Base-by-base conservation (phyloP, 2,888 invertebrate species). In the Drosophila neoperkinsi region DNA sequence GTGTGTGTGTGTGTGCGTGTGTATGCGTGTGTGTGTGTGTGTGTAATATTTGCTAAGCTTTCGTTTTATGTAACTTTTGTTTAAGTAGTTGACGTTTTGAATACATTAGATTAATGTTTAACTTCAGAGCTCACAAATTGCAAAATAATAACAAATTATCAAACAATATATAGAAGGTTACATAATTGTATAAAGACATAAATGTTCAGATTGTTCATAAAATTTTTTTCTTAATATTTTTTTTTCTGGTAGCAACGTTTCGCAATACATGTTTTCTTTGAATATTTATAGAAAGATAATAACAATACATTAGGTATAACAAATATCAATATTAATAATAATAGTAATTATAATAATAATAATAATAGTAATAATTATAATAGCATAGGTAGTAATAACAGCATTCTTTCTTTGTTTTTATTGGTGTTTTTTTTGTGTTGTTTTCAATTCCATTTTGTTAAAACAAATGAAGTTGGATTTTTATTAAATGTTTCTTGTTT, bases 291-390 rank as follows among this genome's bases (percentile, higher is more conserved):
- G 67, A 79, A 79, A 69, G 69, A 80, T 84, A 87, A 89, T 84
- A 87, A 84, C 88, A 87, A 84, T 85, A 88, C 89, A 88, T 83
- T 83, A 88, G 84, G 89, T 69, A 88, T 85, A 85, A 85, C 85
- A 85, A 85, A 90, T 88, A 90, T 86, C 80, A 88, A 82, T 85
- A 83, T 75, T 63, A 79, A 89, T 88, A 76, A 70, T 79, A 81
- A 79, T 90, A 71, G 58, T 77, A 83, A 72, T 87, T 75, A 71
- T 71, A 79, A 67, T 74, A 49, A 76, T 86, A 74, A 75, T 79
- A 84, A 70, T 56, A 25, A 38, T 71, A 50, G 74, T 79, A 71
- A 75, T 79, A 56, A 65, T 71, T 56, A 70, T 65, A 76, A 58
- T 78, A 77, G 64, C 66, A 81, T 81, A 81, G 36, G 73, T 71